Percentiles rank a stretch among this genome's conserved stretches.
These are phyloP conservation scores for Triplophysa dalaica DNA, from an alignment of 2,113 vertebrate genomes.

Conservation along the genomic window DNA sequence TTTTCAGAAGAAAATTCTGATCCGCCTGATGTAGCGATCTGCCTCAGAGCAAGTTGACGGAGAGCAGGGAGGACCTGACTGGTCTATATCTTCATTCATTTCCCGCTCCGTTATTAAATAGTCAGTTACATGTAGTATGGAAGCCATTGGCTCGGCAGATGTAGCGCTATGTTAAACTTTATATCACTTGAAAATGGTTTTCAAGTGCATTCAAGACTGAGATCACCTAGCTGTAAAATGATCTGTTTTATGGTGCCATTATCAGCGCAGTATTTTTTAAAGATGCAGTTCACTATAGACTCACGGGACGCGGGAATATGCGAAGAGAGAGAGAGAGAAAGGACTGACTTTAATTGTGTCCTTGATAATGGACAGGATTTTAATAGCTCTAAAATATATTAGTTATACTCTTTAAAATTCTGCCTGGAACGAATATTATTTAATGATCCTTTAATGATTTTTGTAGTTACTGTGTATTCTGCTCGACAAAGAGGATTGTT, in stretches of 20 bases:
- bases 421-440: not conserved
- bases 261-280: conserved; percentile 74
- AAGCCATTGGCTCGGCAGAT: conserved; percentile 92
- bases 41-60: conserved; percentile 24
- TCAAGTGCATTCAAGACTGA: conserved; percentile 87
- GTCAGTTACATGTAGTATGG: conserved; percentile 85
- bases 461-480: not conserved
- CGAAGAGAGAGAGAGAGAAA: conserved; percentile 66
- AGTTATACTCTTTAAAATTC: conserved; percentile 18
- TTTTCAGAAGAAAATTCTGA: not conserved
- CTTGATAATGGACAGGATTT: conserved; percentile 61
- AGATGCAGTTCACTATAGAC: conserved; percentile 69
- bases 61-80: conserved; percentile 49
- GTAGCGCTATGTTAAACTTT: conserved; percentile 99
- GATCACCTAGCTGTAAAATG: conserved; percentile 92
- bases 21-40: not conserved
- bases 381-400: not conserved
- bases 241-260: conserved; percentile 85
- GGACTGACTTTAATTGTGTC: conserved; percentile 71
- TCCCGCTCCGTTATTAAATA: conserved; percentile 86
- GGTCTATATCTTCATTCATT: conserved; percentile 55
- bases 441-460: conserved; percentile 6
- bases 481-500: not conserved
- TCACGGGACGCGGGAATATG: conserved; percentile 61
- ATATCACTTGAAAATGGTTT: conserved; percentile 97